These are phyloP conservation scores for Rhynchotus rufescens DNA, from an alignment of 2,797 vertebrate genomes.

Conservation along the genomic window DNA sequence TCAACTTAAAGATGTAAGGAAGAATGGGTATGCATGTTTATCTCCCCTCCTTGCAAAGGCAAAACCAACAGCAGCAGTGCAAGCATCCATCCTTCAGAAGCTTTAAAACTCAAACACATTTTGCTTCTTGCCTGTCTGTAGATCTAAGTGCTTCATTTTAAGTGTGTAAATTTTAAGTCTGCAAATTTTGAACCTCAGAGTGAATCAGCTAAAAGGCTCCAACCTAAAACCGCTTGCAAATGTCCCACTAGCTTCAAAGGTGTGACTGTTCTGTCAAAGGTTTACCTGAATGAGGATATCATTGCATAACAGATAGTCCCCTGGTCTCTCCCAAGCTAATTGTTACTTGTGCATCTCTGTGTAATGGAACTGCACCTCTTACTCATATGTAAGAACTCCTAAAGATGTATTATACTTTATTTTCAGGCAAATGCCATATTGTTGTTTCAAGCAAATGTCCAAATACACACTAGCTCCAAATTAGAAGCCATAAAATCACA, in stretches of 20 bases:
- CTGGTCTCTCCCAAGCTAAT: neutral
- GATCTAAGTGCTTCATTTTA: neutral
- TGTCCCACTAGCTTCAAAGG: neutral
- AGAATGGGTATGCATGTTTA: neutral
- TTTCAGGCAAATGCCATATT: neutral
- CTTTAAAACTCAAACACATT: neutral
- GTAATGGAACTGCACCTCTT: neutral
- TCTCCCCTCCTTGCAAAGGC: neutral
- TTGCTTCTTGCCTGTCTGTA: neutral
- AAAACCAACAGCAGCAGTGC: neutral
- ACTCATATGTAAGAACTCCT: neutral
- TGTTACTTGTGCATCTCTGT: neutral
- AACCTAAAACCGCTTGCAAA: neutral
- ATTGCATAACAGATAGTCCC: neutral
- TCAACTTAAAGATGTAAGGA: neutral
- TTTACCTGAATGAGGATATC: neutral
- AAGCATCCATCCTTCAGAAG: neutral
- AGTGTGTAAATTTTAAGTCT: neutral
- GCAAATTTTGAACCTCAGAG: neutral
- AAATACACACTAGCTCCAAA: neutral
- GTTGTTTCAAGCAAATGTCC: neutral
- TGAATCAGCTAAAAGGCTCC: neutral
- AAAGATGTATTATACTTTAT: neutral
- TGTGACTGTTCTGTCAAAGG: neutral
- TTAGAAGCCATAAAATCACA: neutral